phyloP scores from a whole-genome alignment of 2,113 vertebrate species.

The Xenopus borealis region DNA sequence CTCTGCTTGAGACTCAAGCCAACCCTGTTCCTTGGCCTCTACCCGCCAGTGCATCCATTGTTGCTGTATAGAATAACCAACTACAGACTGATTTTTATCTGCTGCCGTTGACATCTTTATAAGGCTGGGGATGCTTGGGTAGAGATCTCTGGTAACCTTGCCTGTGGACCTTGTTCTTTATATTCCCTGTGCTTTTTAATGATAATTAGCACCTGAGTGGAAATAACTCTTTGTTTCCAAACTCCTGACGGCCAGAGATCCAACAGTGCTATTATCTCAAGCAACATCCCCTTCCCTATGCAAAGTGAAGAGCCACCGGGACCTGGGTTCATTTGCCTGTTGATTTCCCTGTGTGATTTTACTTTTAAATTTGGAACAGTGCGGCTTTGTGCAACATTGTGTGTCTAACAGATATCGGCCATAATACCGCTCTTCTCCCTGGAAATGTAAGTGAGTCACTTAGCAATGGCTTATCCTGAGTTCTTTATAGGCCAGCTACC shows the following conservation, averaged over 20 bases:
- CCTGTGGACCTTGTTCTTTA: no score
- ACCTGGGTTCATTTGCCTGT: slow-evolving; percentile 64
- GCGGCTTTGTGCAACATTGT: slow-evolving; percentile 2
- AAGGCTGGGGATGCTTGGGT: no score
- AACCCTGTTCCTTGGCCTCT: no score
- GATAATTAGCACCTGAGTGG: slow-evolving; percentile 79
- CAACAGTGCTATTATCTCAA: slow-evolving; percentile 63
- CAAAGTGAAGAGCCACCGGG: slow-evolving; percentile 50
- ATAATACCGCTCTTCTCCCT: slow-evolving; percentile 7
- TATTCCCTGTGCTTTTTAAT: slow-evolving; percentile 62
- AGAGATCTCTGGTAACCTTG: no score
- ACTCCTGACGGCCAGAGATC: slow-evolving; percentile 49
- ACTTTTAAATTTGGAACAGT: slow-evolving; percentile 60
- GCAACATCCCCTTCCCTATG: slow-evolving; percentile 48
- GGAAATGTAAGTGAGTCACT: not conserved
- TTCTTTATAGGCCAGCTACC: not conserved
- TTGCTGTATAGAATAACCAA: no score
- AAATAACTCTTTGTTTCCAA: slow-evolving; percentile 69
- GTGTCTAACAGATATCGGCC: slow-evolving; percentile 1
- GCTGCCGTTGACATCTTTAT: no score
- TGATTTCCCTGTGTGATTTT: slow-evolving; percentile 66
- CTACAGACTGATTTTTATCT: no score
- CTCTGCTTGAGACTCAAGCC: no score
- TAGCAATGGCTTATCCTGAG: not conserved
- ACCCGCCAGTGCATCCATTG: no score